phyloP scores from a whole-genome alignment of 2,797 vertebrate genomes.

The Fundulus diaphanus region DNA sequence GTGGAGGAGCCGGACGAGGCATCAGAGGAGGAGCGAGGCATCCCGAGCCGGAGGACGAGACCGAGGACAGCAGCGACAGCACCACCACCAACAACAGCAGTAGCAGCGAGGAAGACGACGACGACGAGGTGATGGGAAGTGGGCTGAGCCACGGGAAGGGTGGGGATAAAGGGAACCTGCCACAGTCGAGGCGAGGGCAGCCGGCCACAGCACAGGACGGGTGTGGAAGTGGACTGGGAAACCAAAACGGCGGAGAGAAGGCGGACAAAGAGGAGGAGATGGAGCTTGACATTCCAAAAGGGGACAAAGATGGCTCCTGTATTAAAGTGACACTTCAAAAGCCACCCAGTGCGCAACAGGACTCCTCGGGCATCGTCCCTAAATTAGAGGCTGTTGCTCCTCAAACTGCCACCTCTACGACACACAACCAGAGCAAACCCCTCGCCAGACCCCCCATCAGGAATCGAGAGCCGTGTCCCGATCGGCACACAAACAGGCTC shows the following conservation, averaged over 20 bases:
- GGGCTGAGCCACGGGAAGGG: constrained; percentile 52
- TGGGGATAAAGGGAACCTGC: constrained; percentile 79
- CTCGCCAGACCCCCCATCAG: constrained; percentile 84
- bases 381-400: constrained; percentile 93
- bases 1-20: constrained; percentile 72
- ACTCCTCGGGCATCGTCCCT: constrained; percentile 92
- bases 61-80: constrained; percentile 69
- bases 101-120: constrained; percentile 15
- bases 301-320: constrained; percentile 79
- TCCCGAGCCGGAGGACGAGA: constrained; percentile 62
- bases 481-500: constrained; percentile 59
- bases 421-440: constrained; percentile 71
- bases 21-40: constrained; percentile 48
- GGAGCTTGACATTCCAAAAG: constrained; percentile 84
- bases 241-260: constrained; percentile 61
- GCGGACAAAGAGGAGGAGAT: constrained; percentile 79
- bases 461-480: constrained; percentile 57
- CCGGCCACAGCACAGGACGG: constrained; percentile 71
- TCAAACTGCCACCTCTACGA: constrained; percentile 56
- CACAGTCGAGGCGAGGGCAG: constrained; percentile 57
- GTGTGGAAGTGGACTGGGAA: constrained; percentile 59
- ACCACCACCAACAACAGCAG: constrained; percentile 52
- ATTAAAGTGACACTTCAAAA: constrained; percentile 93
- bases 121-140: constrained; percentile 49
- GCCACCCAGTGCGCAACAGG: constrained; percentile 82